Evolutionary conservation across 1,140 invertebrate species (phyloP).

Genomic region (Stegodyphus dumicola): DNA sequence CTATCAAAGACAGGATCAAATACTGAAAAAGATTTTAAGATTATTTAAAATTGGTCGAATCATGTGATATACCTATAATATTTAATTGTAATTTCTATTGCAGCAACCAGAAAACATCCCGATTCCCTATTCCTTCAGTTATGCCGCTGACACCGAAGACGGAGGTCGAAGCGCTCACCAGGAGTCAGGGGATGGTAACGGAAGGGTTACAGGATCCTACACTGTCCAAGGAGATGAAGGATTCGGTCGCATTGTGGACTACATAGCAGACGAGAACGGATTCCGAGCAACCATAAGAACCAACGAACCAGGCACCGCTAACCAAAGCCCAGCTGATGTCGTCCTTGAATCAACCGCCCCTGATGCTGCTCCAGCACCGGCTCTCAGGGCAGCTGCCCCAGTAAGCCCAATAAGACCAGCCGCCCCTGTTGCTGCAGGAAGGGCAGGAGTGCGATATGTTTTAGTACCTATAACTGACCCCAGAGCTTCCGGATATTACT

Average conservation of each 20-base stretch:
- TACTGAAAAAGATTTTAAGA: too few relatives aligned
- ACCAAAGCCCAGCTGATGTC: conserved; percentile 63
- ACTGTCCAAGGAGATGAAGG: conserved; percentile 35
- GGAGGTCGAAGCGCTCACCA: conserved; percentile 6
- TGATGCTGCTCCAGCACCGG: neutral
- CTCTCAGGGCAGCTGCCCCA: neutral
- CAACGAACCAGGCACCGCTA: conserved; percentile 57
- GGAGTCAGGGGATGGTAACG: conserved; percentile 41
- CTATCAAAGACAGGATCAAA: too few relatives aligned
- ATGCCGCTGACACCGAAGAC: conserved; percentile 11
- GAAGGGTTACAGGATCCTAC: conserved; percentile 42
- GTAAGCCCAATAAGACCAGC: neutral
- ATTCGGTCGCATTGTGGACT: conserved; percentile 42
- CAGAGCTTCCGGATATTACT: neutral
- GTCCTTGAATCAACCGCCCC: conserved; percentile 70
- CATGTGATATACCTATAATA: too few relatives aligned
- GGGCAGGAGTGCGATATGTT: neutral
- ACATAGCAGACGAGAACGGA: conserved; percentile 61
- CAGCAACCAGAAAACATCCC: conserved; percentile 18
- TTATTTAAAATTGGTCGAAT: too few relatives aligned
- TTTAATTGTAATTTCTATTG: neutral
- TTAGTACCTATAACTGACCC: conserved; percentile 2
- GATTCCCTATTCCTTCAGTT: conserved; percentile 33
- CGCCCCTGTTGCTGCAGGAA: neutral
- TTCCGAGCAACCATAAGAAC: conserved; percentile 54